A percentile compares a stretch with the other conserved stretches of the same genome.
Evolutionary conservation across 1,140 invertebrate genomes (phyloP).

Genomic region (Theocolax elegans): DNA sequence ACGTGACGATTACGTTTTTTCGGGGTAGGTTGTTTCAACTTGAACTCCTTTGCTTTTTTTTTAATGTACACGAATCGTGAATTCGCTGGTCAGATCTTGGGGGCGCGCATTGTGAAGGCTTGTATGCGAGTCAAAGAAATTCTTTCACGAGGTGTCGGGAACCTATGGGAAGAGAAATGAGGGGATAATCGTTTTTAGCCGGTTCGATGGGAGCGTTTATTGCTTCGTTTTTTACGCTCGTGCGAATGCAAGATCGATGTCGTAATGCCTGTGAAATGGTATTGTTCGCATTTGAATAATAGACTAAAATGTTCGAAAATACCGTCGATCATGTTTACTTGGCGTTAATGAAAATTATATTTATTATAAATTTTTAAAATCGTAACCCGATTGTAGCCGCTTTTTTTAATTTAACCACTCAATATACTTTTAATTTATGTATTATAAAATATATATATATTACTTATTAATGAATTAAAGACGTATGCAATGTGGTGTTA

Average conservation of each 20-base stretch:
- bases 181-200: not conserved
- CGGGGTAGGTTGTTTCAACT: not conserved
- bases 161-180: not conserved
- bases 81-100: not conserved
- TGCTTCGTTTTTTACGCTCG: not conserved
- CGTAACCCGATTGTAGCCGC: no score
- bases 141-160: not conserved
- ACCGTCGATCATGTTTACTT: no score
- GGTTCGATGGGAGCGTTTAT: no score
- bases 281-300: no score
- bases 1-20: slow-evolving; percentile 30
- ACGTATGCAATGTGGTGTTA: no score
- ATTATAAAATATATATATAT: no score
- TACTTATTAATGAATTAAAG: no score
- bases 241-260: not conserved
- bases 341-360: no score
- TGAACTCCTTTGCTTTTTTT: not conserved
- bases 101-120: not conserved
- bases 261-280: not conserved
- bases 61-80: not conserved
- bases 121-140: not conserved
- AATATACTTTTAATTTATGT: no score
- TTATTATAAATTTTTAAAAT: no score
- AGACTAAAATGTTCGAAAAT: no score
- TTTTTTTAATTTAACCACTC: no score